Conservation (phyloP, 2,113 vertebrate species). For the Apeltes quadracus region DNA sequence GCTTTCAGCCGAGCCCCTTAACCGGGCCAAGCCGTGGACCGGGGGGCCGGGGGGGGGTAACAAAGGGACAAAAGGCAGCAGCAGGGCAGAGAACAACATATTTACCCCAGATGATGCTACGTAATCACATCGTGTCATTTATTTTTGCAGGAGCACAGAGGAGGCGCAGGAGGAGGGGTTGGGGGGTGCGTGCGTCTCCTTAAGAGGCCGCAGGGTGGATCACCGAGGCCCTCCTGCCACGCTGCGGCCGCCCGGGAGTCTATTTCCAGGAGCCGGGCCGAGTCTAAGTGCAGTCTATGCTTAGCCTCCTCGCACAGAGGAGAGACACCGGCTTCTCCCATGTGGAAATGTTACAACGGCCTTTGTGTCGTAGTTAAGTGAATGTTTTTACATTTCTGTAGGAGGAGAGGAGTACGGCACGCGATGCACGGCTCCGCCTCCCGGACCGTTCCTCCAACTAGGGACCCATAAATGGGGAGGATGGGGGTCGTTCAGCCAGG, state of each 20-base stretch:
- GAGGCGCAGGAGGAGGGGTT: neutral
- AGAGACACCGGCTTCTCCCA: neutral
- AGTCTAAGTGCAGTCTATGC: constrained; percentile 68
- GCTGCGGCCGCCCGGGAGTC: constrained; percentile 45
- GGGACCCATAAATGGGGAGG: too few species aligned
- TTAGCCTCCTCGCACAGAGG: constrained; percentile 41
- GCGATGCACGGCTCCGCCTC: too few species aligned
- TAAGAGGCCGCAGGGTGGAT: constrained; percentile 59
- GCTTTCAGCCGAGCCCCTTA: constrained; percentile 48
- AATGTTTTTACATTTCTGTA: neutral
- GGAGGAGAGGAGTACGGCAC: too few species aligned
- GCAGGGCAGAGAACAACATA: constrained; percentile 25
- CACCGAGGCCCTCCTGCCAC: constrained; percentile 56
- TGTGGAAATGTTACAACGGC: neutral
- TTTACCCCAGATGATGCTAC: constrained; percentile 38
- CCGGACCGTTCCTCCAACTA: too few species aligned
- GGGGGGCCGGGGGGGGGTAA: neutral
- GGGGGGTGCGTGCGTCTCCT: constrained; percentile 54
- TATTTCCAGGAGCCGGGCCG: constrained; percentile 59
- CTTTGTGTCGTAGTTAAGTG: neutral
- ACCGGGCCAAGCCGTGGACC: constrained; percentile 31
- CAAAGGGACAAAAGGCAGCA: constrained; percentile 30
- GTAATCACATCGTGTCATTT: constrained; percentile 60
- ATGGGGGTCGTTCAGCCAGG: too few species aligned
- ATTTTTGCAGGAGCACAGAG: constrained; percentile 24